Conservation (phyloP, 2,888 invertebrate genomes). For the Augochlorella aurata region DNA sequence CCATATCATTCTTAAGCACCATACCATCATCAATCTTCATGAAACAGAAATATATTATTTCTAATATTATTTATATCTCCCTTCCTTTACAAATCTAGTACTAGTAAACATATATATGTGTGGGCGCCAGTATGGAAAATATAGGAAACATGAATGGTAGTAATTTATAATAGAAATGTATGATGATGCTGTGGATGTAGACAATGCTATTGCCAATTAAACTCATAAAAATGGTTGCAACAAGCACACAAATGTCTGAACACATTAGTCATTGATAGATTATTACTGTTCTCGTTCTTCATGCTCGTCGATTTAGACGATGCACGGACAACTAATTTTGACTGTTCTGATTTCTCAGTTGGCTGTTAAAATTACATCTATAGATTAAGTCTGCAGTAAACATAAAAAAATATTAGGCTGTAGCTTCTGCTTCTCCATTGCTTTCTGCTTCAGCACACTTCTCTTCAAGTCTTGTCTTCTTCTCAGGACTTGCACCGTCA, state of each 20-base stretch:
- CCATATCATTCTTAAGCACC: conserved; percentile 63
- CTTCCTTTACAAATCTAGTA: conserved; percentile 59
- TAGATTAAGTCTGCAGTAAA: conserved; percentile 71
- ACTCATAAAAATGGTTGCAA: conserved; percentile 55
- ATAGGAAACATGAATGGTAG: conserved; percentile 39
- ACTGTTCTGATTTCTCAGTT: conserved; percentile 71
- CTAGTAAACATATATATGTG: conserved; percentile 60
- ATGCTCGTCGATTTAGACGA: conserved; percentile 60
- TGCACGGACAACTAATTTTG: conserved; percentile 71
- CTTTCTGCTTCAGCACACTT: conserved; percentile 84
- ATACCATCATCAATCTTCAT: conserved; percentile 62
- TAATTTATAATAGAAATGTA: conserved; percentile 47
- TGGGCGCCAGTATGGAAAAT: conserved; percentile 59
- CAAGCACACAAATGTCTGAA: conserved; percentile 64
- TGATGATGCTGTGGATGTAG: conserved; percentile 48
- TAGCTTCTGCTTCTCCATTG: conserved; percentile 82
- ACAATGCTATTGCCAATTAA: conserved; percentile 50
- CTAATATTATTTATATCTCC: conserved; percentile 71
- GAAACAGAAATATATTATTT: conserved; percentile 76
- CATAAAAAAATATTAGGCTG: conserved; percentile 69
- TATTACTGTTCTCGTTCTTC: conserved; percentile 50
- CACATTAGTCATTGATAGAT: conserved; percentile 60
- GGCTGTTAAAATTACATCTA: conserved; percentile 74
- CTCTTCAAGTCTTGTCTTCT: conserved; percentile 88
- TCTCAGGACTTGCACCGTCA: conserved; percentile 87